Percentiles rank a stretch among this genome's conserved stretches.
Conservation (phyloP, 2,888 invertebrate species). For the Osedax frankpressi region DNA sequence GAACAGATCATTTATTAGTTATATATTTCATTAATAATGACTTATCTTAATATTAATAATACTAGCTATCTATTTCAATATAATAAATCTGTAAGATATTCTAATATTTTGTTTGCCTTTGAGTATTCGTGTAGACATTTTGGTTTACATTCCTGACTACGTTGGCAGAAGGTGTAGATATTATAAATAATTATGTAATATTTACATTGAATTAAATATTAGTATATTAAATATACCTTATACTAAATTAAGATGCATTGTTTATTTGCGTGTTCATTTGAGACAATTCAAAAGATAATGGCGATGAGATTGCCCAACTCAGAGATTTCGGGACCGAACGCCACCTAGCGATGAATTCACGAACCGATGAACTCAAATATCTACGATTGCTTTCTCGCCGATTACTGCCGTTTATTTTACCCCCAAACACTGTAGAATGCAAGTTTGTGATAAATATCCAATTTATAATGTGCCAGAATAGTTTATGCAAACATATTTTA, state of each 20-base stretch:
- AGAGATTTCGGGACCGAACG: slow-evolving; percentile 39
- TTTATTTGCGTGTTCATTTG: too few species aligned
- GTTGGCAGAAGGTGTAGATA: background rate
- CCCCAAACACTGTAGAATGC: slow-evolving; percentile 42
- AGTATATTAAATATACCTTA: too few species aligned
- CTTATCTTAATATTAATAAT: too few species aligned
- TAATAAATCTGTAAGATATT: too few species aligned
- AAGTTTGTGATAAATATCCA: slow-evolving; percentile 33
- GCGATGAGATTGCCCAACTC: slow-evolving; percentile 40
- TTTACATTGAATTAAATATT: background rate
- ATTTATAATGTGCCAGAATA: too few species aligned
- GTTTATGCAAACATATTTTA: too few species aligned
- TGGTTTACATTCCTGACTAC: background rate
- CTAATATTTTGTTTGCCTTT: too few species aligned
- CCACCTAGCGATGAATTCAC: slow-evolving; percentile 42
- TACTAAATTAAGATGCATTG: too few species aligned
- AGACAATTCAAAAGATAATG: slow-evolving; percentile 33
- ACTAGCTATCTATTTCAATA: too few species aligned
- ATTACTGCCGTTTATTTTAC: slow-evolving; percentile 44
- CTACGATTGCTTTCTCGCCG: slow-evolving; percentile 38
- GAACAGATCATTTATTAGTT: too few species aligned
- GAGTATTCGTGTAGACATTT: too few species aligned
- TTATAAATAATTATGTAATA: background rate
- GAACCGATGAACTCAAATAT: slow-evolving; percentile 44
- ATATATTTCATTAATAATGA: too few species aligned